phyloP scores from a whole-genome alignment of 2,797 vertebrate genomes.

The Naso thynnoides region DNA sequence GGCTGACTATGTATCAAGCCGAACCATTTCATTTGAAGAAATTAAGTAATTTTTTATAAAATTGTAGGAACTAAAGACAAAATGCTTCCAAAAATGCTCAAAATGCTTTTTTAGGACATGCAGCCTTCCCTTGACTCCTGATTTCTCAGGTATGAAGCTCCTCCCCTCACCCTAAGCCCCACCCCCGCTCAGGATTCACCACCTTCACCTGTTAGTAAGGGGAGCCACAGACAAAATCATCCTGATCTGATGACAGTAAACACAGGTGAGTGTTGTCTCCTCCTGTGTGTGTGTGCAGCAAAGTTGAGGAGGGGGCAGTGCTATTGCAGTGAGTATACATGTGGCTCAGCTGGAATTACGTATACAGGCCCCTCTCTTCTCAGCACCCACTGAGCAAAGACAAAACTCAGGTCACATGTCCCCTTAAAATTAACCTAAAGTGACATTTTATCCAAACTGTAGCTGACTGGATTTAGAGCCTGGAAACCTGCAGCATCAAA shows the following conservation, averaged over 20 bases:
- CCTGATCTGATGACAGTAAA: constrained; percentile 65
- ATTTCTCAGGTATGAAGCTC: constrained; percentile 33
- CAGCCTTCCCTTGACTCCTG: constrained; percentile 8
- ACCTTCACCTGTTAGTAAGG: constrained; percentile 70
- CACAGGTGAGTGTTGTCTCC: constrained; percentile 60
- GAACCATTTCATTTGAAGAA: constrained; percentile 14
- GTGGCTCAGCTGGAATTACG: constrained; percentile 61
- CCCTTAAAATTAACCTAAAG: constrained; percentile 68
- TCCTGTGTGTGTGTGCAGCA: constrained; percentile 40
- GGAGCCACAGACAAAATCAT: constrained; percentile 57
- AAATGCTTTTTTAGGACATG: neutral
- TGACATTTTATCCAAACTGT: constrained; percentile 55
- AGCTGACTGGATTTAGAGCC: constrained; percentile 55
- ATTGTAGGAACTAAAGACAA: neutral
- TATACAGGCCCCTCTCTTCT: constrained; percentile 60
- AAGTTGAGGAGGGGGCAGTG: constrained; percentile 44
- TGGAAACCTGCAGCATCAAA: constrained; percentile 57
- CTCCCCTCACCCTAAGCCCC: constrained; percentile 62
- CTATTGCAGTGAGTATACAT: constrained; percentile 64
- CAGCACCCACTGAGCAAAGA: constrained; percentile 64
- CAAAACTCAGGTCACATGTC: constrained; percentile 75
- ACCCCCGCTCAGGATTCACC: constrained; percentile 61
- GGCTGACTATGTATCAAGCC: neutral
- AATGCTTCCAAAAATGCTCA: neutral
- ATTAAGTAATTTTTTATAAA: neutral